These are phyloP conservation scores for Drosophila takahashii DNA, from an alignment of 1,140 invertebrate genomes.

Conservation along the genomic window DNA sequence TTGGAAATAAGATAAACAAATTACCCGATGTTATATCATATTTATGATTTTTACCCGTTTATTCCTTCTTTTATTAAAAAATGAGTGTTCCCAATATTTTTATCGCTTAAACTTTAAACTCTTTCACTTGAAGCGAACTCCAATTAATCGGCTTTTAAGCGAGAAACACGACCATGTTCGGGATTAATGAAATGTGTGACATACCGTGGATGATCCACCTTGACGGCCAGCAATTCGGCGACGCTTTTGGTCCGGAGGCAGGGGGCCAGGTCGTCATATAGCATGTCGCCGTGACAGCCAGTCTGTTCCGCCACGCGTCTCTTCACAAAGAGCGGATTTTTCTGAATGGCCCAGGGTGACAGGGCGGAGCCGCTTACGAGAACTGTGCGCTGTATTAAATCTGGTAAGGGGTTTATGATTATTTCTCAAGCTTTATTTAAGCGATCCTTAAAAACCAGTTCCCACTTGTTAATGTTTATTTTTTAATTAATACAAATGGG, in stretches of 20 bases:
- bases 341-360: constrained; percentile 96
- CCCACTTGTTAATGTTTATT: too few relatives aligned
- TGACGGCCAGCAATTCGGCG: constrained; percentile 89
- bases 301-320: constrained; percentile 91
- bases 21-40: too few relatives aligned
- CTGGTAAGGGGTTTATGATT: constrained; percentile 59
- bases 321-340: constrained; percentile 93
- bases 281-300: constrained; percentile 90
- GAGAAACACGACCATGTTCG: neutral
- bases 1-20: too few relatives aligned
- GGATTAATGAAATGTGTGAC: constrained; percentile 9
- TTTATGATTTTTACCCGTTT: too few relatives aligned
- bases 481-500: neutral
- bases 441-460: too few relatives aligned
- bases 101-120: neutral
- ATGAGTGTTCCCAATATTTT: too few relatives aligned
- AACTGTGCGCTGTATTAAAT: constrained; percentile 95
- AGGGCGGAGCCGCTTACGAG: constrained; percentile 97
- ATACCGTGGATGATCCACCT: constrained; percentile 89
- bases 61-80: too few relatives aligned
- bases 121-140: neutral
- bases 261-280: constrained; percentile 92
- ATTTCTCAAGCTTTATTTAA: neutral
- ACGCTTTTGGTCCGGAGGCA: constrained; percentile 92
- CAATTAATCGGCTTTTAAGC: neutral